phyloP scores from a whole-genome alignment of 2,888 invertebrate species.

The Desoria tigrina region DNA sequence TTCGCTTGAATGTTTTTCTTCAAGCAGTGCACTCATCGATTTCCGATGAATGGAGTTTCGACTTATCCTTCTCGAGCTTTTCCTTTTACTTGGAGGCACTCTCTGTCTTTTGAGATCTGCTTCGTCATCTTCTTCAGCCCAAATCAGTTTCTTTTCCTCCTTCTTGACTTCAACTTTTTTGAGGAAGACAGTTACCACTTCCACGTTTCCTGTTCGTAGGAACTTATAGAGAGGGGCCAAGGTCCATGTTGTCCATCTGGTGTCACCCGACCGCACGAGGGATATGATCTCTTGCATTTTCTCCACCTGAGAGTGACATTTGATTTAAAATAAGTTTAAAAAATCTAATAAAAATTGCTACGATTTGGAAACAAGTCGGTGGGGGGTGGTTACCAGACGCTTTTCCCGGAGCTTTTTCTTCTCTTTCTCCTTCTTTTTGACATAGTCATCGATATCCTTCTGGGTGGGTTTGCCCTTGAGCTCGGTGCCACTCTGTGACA shows the following conservation, averaged over 20 bases:
- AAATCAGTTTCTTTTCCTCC: slow-evolving; percentile 40
- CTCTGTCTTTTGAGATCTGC: slow-evolving; percentile 7
- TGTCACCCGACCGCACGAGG: slow-evolving; percentile 37
- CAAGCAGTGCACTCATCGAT: background rate
- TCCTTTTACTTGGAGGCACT: background rate
- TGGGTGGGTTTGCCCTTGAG: slow-evolving; percentile 44
- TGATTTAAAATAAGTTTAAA: background rate
- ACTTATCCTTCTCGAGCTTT: background rate
- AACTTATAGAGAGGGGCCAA: slow-evolving; percentile 44
- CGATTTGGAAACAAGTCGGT: too few species aligned
- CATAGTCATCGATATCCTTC: slow-evolving; percentile 43
- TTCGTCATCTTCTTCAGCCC: slow-evolving; percentile 32
- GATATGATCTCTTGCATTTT: slow-evolving; percentile 46
- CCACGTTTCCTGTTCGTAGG: slow-evolving; percentile 35
- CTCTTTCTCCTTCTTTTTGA: slow-evolving; percentile 33
- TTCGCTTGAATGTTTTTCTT: background rate
- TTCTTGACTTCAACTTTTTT: slow-evolving; percentile 36
- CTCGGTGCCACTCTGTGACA: slow-evolving; percentile 15
- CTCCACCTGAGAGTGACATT: slow-evolving; percentile 28
- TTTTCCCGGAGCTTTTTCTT: slow-evolving; percentile 34
- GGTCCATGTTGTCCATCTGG: slow-evolving; percentile 46
- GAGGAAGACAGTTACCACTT: slow-evolving; percentile 42
- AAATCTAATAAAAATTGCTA: slow-evolving; percentile 1
- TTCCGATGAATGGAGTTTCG: background rate
- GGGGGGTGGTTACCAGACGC: slow-evolving; percentile 26